Evolutionary conservation across 2,888 invertebrate genomes (phyloP), one percentile per base, ranked within the genome.

Genomic region (Hylaea fasciaria): DNA sequence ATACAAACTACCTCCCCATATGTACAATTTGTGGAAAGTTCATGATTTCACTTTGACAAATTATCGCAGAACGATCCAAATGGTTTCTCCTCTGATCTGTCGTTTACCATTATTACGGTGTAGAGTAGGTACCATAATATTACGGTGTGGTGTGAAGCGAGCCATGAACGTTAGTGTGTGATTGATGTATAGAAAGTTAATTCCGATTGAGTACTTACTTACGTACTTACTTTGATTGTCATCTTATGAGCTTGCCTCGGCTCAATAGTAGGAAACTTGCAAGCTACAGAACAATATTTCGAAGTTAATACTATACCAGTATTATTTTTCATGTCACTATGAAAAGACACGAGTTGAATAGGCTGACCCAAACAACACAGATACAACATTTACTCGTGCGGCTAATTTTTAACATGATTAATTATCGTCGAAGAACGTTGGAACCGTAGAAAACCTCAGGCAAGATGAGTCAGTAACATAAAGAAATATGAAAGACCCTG

Each of bases 161-260:
- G 77, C 78, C 83, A 77, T 82, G 81, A 82, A 86, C 83, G 77
- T 77, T 79, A 79, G 77, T 78, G 75, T 80, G 71, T 87, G 88
- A 90, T 88, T 82, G 86, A 90, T 88, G 84, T 71, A 73, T 89
- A 87, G 90, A 91, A 91, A 91, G 90, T 83, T 77, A 73, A 73
- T 79, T 77, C 77, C 74, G 74, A 75, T 81, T 56, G 81, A 82
- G 71, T 72, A 69, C 72, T 80, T 76, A 77, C 75, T 67, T 67
- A 72, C 65, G 58, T 61, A 71, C 65, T 71, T 70, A 65, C 66
- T 66, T 71, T 73, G 66, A 78, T 72, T 70, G 68, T 68, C 67
- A 63, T 53, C 68, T 72, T 65, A 76, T 77, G 74, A 73, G 64
- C n/a, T 53, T 65, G 61, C 65, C 61, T 46, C 60, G 51, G 43